These are phyloP conservation scores for Pterocles burchelli DNA, from an alignment of 2,113 vertebrate genomes.

Conservation along the genomic window DNA sequence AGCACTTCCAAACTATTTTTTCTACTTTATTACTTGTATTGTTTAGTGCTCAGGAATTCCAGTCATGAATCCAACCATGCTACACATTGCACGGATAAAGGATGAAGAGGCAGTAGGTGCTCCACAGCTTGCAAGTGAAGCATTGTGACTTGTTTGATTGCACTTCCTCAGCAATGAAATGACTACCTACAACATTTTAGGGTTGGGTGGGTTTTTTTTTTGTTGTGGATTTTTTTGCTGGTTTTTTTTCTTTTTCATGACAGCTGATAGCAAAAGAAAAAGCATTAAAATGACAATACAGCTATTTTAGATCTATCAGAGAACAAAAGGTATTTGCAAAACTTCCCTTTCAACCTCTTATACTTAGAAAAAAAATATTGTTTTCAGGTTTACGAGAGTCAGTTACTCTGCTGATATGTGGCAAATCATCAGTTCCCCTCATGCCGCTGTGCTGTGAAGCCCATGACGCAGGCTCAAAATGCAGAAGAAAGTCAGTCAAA, in stretches of 20 bases:
- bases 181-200: background rate
- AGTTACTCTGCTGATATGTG: background rate
- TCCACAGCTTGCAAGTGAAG: background rate
- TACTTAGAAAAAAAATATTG: background rate
- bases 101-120: background rate
- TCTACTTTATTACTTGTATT: background rate
- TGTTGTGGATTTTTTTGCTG: background rate
- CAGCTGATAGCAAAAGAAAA: background rate
- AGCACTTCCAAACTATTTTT: background rate
- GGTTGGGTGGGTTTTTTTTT: fast-evolving
- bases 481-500: background rate
- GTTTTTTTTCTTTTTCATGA: background rate
- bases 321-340: background rate
- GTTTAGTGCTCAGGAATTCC: background rate
- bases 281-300: background rate
- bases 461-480: background rate
- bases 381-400: background rate
- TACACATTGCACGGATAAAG: background rate
- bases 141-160: background rate
- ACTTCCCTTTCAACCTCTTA: background rate
- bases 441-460: background rate
- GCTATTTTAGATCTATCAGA: background rate
- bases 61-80: background rate
- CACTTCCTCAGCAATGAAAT: background rate
- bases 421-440: background rate